Conservation (phyloP, 2,888 invertebrate genomes). For the Polymixis lichenea region DNA sequence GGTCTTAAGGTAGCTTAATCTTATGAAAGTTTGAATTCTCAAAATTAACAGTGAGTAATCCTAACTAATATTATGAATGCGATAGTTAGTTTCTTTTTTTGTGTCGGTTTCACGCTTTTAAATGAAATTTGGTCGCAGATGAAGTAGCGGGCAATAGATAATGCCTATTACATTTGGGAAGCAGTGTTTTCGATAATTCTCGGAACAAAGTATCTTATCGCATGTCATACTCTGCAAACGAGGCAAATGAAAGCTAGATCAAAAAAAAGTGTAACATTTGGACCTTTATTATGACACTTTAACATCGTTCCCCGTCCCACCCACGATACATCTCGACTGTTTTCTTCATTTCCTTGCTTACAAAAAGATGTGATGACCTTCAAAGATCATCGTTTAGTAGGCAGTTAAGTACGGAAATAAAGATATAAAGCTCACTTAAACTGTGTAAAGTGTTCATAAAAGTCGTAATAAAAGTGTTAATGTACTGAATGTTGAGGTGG, state of each 20-base stretch:
- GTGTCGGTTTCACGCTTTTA: no score
- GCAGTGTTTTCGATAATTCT: not conserved
- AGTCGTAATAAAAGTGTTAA: slow-evolving; percentile 1
- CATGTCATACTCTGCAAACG: no score
- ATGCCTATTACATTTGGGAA: not conserved
- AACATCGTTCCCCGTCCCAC: no score
- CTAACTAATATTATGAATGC: no score
- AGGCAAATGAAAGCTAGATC: no score
- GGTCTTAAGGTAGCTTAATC: not conserved
- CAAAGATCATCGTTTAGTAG: not conserved
- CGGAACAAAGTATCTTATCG: no score
- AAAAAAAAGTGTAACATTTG: no score
- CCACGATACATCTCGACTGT: no score
- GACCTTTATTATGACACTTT: no score
- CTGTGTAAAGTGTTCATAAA: slow-evolving; percentile 6
- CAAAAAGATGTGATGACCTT: not conserved
- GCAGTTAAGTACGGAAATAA: slow-evolving; percentile 3
- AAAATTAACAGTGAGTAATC: not conserved
- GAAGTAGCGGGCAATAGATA: no score
- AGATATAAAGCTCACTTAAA: slow-evolving; percentile 11
- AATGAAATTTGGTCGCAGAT: no score
- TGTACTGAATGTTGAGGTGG: not conserved
- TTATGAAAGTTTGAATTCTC: not conserved
- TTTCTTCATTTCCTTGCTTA: not conserved
- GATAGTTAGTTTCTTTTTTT: no score